Conservation (phyloP, 2,888 invertebrate genomes). For the Scaptomyza polygonia region DNA sequence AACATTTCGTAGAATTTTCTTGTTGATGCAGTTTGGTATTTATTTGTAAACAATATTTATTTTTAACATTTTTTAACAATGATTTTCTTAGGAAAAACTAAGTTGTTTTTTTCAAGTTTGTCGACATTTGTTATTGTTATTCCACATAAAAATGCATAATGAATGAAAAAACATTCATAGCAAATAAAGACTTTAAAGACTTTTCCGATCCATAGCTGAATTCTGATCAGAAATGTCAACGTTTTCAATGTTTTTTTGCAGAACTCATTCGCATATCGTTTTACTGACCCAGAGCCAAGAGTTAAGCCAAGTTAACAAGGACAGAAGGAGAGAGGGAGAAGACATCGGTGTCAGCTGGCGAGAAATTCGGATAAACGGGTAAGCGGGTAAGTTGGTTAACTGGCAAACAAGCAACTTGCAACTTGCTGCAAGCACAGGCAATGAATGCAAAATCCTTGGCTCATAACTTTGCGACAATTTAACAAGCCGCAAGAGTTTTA, state of each 20-base stretch:
- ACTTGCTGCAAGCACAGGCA: constrained; percentile 7
- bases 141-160: too few relatives aligned
- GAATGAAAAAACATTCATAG: too few relatives aligned
- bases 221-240: neutral
- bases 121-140: too few relatives aligned
- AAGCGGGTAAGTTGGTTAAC: constrained; percentile 3
- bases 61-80: too few relatives aligned
- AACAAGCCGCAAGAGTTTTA: constrained; percentile 58
- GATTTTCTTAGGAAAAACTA: too few relatives aligned
- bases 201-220: neutral
- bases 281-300: constrained; percentile 51
- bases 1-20: too few relatives aligned
- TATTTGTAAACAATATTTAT: too few relatives aligned
- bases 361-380: neutral
- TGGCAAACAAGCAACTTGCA: constrained; percentile 12
- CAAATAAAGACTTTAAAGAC: too few relatives aligned
- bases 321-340: constrained; percentile 5
- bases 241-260: too few relatives aligned
- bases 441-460: constrained; percentile 48
- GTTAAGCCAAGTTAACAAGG: constrained; percentile 23
- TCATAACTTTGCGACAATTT: constrained; percentile 75
- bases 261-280: constrained; percentile 40
- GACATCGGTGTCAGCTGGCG: constrained; percentile 34
- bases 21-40: too few relatives aligned
- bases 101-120: too few relatives aligned